Evolutionary conservation across 2,888 invertebrate genomes (phyloP), one percentile per base, ranked within the genome.

Genomic region (Thecocarcelia acutangulata): DNA sequence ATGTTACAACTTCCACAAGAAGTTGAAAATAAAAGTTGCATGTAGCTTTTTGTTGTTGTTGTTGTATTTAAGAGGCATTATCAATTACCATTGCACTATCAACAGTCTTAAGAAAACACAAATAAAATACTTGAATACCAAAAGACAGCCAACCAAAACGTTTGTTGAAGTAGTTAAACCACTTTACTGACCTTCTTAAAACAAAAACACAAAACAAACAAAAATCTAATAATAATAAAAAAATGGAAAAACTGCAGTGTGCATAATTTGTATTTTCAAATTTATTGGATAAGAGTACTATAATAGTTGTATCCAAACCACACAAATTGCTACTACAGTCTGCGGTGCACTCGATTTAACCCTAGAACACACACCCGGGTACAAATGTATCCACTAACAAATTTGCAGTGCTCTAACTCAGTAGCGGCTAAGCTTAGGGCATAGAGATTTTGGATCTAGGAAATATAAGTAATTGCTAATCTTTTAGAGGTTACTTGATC

Each of bases 101-200:
- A 72, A 42, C 58, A 58, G 58, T 24, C 72, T 59, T 11, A 4
- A 13, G 54, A 1, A n/a, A 28, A 52, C 13, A 52, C 28, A 52
- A 5, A 52, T 15, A 59, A 52, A 48, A 15, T 13, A 56, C 63
- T 54, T 69, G 69, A 46, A 72, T 48, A 68, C 42, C 56, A 66
- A 42, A 56, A 33, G 58, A 70, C 44, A 64, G n/a, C 63, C 54
- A 73, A 64, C 54, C 54, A 63, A 63, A 56, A 54, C 54, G 52
- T 56, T 56, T 56, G 15, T 24, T 54, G 17, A 56, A 56, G 78
- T 54, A 70, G 78, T 56, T 61, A 37, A 75, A 82, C 82, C 78
- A 78, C 82, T 82, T 78, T 75, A 78, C 78, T 82, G 82, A 82
- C 82, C 82, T 82, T 82, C 82, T 82, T 70, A n/a, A n/a, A n/a